Conservation (phyloP, 1,140 invertebrate genomes). For the Ephestia elutella region DNA sequence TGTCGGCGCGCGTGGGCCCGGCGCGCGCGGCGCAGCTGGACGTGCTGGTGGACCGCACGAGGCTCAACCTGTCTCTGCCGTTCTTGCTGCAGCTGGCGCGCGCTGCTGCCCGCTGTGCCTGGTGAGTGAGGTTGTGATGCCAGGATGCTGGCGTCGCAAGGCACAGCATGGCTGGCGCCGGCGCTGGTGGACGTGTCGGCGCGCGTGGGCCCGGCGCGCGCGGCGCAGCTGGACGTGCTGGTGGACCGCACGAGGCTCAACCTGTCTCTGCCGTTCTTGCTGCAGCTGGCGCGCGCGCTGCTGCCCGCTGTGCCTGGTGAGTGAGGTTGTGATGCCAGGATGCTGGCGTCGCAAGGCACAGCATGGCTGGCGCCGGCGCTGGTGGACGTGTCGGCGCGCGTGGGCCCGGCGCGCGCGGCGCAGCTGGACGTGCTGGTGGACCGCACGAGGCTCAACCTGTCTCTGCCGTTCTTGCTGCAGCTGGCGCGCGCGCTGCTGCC, state of each 20-base stretch:
- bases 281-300: slow-evolving; percentile 80
- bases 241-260: slow-evolving; percentile 84
- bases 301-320: too few species aligned
- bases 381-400: slow-evolving; percentile 38
- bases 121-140: too few species aligned
- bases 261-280: slow-evolving; percentile 83
- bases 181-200: slow-evolving; percentile 45
- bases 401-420: slow-evolving; percentile 75
- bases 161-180: slow-evolving; percentile 73
- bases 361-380: slow-evolving; percentile 68
- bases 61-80: slow-evolving; percentile 84
- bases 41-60: slow-evolving; percentile 81
- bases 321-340: too few species aligned
- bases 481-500: slow-evolving; percentile 79
- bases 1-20: slow-evolving; percentile 68
- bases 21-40: slow-evolving; percentile 76
- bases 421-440: slow-evolving; percentile 82
- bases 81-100: slow-evolving; percentile 80
- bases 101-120: too few species aligned
- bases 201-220: slow-evolving; percentile 75
- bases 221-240: slow-evolving; percentile 77
- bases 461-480: slow-evolving; percentile 81
- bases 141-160: slow-evolving; percentile 82
- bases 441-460: slow-evolving; percentile 83
- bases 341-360: slow-evolving; percentile 80